A percentile compares a stretch with the other conserved stretches of the same genome.
These are phyloP conservation scores for Trichonephila inaurata DNA, from an alignment of 1,140 invertebrate genomes.

Conservation along the genomic window DNA sequence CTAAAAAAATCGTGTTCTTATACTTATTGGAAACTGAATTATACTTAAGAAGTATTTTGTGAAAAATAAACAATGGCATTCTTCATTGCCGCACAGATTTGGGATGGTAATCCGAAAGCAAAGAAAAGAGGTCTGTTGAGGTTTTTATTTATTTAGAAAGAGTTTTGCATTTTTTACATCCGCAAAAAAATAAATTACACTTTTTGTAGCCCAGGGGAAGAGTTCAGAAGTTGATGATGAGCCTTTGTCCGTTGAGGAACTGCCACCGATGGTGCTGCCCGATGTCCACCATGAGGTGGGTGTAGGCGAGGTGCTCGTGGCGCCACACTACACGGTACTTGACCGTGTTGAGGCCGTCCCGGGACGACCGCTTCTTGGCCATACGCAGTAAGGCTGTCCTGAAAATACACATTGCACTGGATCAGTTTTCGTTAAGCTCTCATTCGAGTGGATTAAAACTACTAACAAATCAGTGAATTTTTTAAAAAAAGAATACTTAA, in stretches of 20 bases:
- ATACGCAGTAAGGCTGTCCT: conserved; percentile 77
- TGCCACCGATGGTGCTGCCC: conserved; percentile 78
- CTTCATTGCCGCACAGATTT: not conserved
- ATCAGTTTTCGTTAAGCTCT: too few species aligned
- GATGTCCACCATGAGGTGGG: conserved; percentile 77
- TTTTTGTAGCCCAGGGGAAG: not conserved
- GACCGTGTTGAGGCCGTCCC: conserved; percentile 78
- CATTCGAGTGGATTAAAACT: too few species aligned
- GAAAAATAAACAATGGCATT: too few species aligned
- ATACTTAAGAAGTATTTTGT: too few species aligned
- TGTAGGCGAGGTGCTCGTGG: conserved; percentile 77
- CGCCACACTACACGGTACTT: conserved; percentile 77
- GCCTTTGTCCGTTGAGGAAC: conserved; percentile 75
- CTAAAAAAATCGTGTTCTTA: too few species aligned
- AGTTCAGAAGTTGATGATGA: conserved; percentile 76
- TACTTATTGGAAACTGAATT: too few species aligned
- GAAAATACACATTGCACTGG: not conserved
- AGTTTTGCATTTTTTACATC: not conserved
- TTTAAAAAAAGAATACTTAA: too few species aligned
- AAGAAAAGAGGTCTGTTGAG: not conserved
- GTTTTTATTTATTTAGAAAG: conserved; percentile 10
- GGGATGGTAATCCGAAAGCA: not conserved
- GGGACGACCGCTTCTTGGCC: conserved; percentile 77
- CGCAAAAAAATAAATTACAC: not conserved
- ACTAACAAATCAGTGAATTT: too few species aligned